These are phyloP conservation scores for Sebastes schlegelii DNA, from an alignment of 2,113 vertebrate species.

Conservation along the genomic window DNA sequence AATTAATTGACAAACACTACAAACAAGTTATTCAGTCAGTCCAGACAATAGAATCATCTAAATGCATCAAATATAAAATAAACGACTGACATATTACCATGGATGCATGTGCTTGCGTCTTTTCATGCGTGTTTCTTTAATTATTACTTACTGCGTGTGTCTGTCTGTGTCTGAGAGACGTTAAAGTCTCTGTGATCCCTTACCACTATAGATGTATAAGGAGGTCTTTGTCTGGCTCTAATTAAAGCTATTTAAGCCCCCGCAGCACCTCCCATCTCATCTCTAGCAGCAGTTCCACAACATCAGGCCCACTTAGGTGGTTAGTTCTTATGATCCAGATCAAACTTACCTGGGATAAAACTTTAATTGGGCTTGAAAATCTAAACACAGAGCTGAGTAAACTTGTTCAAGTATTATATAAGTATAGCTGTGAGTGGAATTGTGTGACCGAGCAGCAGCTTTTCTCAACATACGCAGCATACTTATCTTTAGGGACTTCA, in stretches of 20 bases:
- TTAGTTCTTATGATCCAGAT: conserved; percentile 50
- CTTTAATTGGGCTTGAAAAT: conserved; percentile 30
- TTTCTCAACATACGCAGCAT: conserved; percentile 1
- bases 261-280: conserved; percentile 45
- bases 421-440: conserved; percentile 7
- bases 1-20: background rate
- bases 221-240: conserved; percentile 69
- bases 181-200: conserved; percentile 48
- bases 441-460: background rate
- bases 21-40: background rate
- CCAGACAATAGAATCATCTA: background rate
- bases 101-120: background rate
- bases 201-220: conserved; percentile 51
- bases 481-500: background rate
- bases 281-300: conserved; percentile 31
- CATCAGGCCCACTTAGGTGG: conserved; percentile 24
- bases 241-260: conserved; percentile 65
- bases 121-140: conserved; percentile 21
- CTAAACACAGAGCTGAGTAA: conserved; percentile 7
- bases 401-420: conserved; percentile 11
- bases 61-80: background rate
- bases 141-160: conserved; percentile 21
- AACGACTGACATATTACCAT: background rate
- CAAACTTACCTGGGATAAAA: conserved; percentile 43
- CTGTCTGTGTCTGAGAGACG: conserved; percentile 18